Evolutionary conservation across 2,888 invertebrate genomes (phyloP), one percentile per base, ranked within the genome.

Genomic region (Branchellion lobata): DNA sequence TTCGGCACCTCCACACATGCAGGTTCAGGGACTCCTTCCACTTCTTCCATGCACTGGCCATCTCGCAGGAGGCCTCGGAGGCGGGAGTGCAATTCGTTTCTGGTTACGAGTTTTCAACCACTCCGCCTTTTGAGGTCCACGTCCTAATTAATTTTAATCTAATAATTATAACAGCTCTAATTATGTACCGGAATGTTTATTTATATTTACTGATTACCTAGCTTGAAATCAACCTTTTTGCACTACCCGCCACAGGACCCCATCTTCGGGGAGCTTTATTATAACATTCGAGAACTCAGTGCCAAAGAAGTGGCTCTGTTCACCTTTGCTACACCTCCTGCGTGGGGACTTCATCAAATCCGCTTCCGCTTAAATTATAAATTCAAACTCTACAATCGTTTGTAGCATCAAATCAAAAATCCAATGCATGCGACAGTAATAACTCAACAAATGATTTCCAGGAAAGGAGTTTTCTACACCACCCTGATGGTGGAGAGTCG

Each of bases 401-500:
- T n/a, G n/a, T n/a, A n/a, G n/a, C n/a, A n/a, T n/a, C n/a, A n/a
- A n/a, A n/a, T n/a, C n/a, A n/a, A n/a, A n/a, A n/a, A n/a, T n/a
- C n/a, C n/a, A n/a, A n/a, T n/a, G n/a, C n/a, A n/a, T n/a, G n/a
- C n/a, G n/a, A n/a, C n/a, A n/a, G n/a, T n/a, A n/a, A n/a, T n/a
- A n/a, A 40, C 8, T 40, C 14, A 40, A 40, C 40, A 40, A 8
- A 40, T 40, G 14, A 24, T 79, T 79, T 84, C 34, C 83, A 88
- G 87, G 86, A 93, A 93, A 85, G 96, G 95, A 0, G 92, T 92
- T 0, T 94, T 91, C 85, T 93, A 92, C 83, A 91, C 92, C 1
- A 94, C 95, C 0, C 85, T 94, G 68, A 89, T 94, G 77, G 92
- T 93, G 0, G 93, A 94, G 84, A 91, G 92, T 83, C 90, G 90